phyloP scores from a whole-genome alignment of 2,113 vertebrate genomes.

The Tautogolabrus adspersus region DNA sequence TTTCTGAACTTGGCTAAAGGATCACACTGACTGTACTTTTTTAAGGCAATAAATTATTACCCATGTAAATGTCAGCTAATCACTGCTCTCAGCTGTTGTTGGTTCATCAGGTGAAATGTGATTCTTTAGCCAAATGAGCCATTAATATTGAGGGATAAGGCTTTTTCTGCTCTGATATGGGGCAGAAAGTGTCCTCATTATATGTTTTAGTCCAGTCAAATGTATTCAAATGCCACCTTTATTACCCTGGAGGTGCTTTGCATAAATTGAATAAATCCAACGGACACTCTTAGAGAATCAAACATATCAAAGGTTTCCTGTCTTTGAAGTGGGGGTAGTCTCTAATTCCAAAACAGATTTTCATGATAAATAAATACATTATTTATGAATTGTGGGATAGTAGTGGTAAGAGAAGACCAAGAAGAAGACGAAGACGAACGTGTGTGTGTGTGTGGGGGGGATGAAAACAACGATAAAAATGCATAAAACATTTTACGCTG shows the following conservation, averaged over 20 bases:
- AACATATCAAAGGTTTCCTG: slow-evolving; percentile 88
- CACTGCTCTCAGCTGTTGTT: slow-evolving; percentile 69
- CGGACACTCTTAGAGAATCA: slow-evolving; percentile 83
- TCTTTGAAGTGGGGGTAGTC: slow-evolving; percentile 87
- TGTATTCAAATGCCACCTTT: slow-evolving; percentile 88
- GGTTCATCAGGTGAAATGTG: slow-evolving; percentile 67
- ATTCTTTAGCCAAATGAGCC: slow-evolving; percentile 75
- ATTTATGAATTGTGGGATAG: slow-evolving; percentile 84
- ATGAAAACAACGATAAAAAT: slow-evolving; percentile 83
- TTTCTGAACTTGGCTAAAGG: slow-evolving; percentile 57
- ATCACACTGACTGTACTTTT: slow-evolving; percentile 44
- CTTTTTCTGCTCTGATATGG: slow-evolving; percentile 77
- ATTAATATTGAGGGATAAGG: slow-evolving; percentile 78
- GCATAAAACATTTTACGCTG: slow-evolving; percentile 84
- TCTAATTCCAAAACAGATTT: slow-evolving; percentile 89
- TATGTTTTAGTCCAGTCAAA: slow-evolving; percentile 86
- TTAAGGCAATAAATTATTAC: slow-evolving; percentile 63
- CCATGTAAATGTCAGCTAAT: slow-evolving; percentile 71
- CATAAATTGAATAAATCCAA: slow-evolving; percentile 88
- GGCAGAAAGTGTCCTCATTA: slow-evolving; percentile 83
- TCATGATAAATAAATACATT: slow-evolving; percentile 89
- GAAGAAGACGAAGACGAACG: slow-evolving; percentile 66
- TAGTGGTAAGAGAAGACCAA: slow-evolving; percentile 68
- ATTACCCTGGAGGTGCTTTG: slow-evolving; percentile 86
- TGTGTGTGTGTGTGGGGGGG: neutral